These are phyloP conservation scores for Zygothrica quintamaculata DNA, from an alignment of 2,888 invertebrate genomes.

Conservation along the genomic window DNA sequence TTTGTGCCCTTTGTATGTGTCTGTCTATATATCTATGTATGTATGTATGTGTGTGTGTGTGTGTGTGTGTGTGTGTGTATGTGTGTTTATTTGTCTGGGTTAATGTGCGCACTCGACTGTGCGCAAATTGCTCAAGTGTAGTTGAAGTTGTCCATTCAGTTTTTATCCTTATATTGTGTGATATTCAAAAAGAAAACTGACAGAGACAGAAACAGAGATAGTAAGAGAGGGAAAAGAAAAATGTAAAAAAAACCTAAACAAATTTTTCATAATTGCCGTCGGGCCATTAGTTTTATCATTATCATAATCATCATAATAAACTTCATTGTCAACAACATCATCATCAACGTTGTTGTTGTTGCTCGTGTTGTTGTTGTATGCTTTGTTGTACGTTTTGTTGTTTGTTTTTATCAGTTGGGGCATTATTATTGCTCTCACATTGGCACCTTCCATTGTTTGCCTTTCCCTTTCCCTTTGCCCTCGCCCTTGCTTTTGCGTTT, in stretches of 20 bases:
- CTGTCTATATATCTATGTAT: conserved; percentile 25
- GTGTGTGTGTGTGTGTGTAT: conserved; percentile 23
- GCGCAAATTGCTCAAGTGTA: conserved; percentile 81
- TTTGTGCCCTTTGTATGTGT: conserved; percentile 31
- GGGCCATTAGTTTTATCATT: conserved; percentile 76
- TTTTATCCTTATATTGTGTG: conserved; percentile 35
- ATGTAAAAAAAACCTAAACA: conserved; percentile 41
- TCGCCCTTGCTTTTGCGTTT: too few relatives aligned
- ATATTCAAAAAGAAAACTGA: conserved; percentile 35
- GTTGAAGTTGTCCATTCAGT: conserved; percentile 66
- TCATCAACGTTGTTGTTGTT: conserved; percentile 22
- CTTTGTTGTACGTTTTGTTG: too few relatives aligned
- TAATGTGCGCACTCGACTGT: conserved; percentile 80
- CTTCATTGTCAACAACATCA: conserved; percentile 38
- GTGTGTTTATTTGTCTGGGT: conserved; percentile 63
- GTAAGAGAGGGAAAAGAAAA: background rate
- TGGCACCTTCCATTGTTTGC: conserved; percentile 63
- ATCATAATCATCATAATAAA: conserved; percentile 26
- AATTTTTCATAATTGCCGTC: conserved; percentile 68
- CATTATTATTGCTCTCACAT: conserved; percentile 72
- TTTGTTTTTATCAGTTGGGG: conserved; percentile 45
- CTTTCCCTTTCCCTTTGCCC: too few relatives aligned
- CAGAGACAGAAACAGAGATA: conserved; percentile 5
- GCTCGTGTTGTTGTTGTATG: too few relatives aligned
- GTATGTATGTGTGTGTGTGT: conserved; percentile 66